Conservation (phyloP, 2,888 invertebrate genomes). For the Rapana venosa region DNA sequence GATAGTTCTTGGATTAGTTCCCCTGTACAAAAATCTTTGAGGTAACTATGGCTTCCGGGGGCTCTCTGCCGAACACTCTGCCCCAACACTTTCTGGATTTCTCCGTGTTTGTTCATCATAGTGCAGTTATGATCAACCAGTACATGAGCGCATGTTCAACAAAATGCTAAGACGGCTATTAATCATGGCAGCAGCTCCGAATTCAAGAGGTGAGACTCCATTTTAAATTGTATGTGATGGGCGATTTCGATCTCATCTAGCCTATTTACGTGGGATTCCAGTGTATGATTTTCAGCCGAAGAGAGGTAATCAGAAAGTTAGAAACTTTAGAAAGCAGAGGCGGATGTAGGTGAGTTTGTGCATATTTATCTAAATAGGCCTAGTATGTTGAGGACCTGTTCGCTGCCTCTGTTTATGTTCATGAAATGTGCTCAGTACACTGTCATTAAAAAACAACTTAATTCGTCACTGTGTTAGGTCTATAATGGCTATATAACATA, state of each 20-base stretch:
- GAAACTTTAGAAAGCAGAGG: no score
- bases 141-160: neutral
- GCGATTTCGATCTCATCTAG: neutral
- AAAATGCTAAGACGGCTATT: constrained; percentile 50
- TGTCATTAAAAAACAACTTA: no score
- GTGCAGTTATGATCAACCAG: neutral
- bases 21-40: neutral
- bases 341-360: no score
- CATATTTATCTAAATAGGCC: no score
- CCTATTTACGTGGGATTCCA: neutral
- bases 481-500: no score
- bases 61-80: neutral
- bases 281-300: no score
- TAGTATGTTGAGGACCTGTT: no score
- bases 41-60: constrained; percentile 44
- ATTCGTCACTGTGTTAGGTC: no score
- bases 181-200: constrained; percentile 60
- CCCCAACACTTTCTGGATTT: neutral
- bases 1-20: neutral
- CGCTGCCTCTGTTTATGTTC: no score
- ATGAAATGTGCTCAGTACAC: no score
- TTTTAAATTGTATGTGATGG: neutral
- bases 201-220: constrained; percentile 43
- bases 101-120: neutral
- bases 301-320: no score